These are phyloP conservation scores for Entomobrya proxima DNA, from an alignment of 2,888 invertebrate genomes.

Conservation along the genomic window DNA sequence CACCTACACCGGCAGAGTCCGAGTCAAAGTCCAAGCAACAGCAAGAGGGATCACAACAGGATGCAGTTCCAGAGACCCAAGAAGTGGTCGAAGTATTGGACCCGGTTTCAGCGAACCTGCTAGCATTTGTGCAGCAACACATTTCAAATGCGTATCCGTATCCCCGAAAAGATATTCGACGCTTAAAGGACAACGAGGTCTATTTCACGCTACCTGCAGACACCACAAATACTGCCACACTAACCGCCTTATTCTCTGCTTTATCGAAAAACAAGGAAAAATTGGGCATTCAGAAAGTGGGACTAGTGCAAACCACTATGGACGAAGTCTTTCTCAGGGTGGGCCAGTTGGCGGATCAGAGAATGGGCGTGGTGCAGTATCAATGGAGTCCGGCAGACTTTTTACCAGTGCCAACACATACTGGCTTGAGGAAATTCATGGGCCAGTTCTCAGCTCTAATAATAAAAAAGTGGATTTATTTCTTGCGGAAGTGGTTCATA, in stretches of 20 bases:
- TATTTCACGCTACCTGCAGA: constrained; percentile 79
- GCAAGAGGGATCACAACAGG: no score
- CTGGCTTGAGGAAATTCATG: background rate
- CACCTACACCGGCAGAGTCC: no score
- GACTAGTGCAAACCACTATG: constrained; percentile 89
- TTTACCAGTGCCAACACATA: background rate
- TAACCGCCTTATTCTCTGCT: constrained; percentile 82
- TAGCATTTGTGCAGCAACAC: constrained; percentile 60
- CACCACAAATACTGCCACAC: constrained; percentile 79
- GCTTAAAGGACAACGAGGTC: background rate
- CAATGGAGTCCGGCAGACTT: background rate
- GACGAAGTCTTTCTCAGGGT: constrained; percentile 79
- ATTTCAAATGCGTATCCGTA: constrained; percentile 46
- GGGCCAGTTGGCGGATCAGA: no score
- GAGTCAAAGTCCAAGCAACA: no score
- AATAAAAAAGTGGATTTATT: background rate
- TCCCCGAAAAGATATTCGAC: background rate
- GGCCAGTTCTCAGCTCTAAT: background rate
- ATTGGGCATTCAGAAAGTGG: constrained; percentile 86
- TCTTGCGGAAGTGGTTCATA: background rate
- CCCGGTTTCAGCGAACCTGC: background rate
- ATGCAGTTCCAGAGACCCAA: background rate
- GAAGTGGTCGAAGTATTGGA: background rate
- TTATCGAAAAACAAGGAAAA: constrained; percentile 81
- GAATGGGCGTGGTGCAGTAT: background rate